Conservation (phyloP, 2,113 vertebrate genomes). For the Perca flavescens region DNA sequence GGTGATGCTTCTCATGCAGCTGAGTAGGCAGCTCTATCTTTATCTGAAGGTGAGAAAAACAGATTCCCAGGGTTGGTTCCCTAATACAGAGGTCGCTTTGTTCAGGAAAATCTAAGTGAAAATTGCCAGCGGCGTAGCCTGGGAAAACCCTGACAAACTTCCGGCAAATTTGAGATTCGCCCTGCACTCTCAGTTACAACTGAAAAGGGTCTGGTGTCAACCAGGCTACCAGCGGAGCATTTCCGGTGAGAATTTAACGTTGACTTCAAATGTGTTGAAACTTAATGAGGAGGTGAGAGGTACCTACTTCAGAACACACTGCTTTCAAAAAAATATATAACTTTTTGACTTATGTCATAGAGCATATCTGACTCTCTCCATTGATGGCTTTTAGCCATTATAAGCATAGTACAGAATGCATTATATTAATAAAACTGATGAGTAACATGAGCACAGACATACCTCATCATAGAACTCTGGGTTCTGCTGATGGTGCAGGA, state of each 20-base stretch:
- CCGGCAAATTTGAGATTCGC: no score
- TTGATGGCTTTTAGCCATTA: neutral
- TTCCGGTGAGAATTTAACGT: neutral
- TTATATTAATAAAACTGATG: neutral
- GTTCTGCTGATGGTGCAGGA: slow-evolving; percentile 98
- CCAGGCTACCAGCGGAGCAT: neutral
- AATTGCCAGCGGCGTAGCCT: neutral
- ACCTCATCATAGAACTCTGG: slow-evolving; percentile 99
- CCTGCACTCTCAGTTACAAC: no score
- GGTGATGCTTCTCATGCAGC: slow-evolving; percentile 95
- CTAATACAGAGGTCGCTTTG: slow-evolving; percentile 21
- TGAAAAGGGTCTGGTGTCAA: no score
- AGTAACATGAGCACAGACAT: slow-evolving; percentile 35
- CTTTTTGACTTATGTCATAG: neutral
- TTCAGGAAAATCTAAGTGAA: slow-evolving; percentile 11
- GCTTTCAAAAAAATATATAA: neutral
- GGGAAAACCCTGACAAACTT: no score
- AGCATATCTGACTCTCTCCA: neutral
- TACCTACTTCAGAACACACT: neutral
- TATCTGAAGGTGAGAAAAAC: slow-evolving; percentile 84
- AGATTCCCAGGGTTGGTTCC: slow-evolving; percentile 12
- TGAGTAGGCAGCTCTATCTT: slow-evolving; percentile 97
- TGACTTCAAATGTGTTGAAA: slow-evolving; percentile 11
- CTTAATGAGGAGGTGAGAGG: neutral
- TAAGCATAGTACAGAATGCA: neutral